Percentiles rank a stretch among this genome's conserved stretches.
Conservation (phyloP, 1,140 invertebrate species). For the Drosophila sucinea region DNA sequence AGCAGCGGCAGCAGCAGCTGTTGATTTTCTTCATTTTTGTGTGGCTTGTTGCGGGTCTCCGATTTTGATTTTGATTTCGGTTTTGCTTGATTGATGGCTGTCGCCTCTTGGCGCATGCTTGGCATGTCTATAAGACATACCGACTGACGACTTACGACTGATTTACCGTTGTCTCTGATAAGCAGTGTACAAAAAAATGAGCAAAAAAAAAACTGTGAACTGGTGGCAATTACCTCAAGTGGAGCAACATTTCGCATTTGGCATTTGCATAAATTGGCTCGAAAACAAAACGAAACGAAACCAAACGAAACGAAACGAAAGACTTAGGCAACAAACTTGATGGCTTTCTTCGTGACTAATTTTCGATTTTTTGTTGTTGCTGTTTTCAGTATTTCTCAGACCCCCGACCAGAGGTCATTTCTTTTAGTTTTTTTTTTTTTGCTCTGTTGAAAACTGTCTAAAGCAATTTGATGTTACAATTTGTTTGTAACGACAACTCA, state of each 20-base stretch:
- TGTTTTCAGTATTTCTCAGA: conserved; percentile 1
- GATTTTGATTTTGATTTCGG: conserved; percentile 62
- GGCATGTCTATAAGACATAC: conserved; percentile 63
- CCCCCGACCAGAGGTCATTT: conserved; percentile 64
- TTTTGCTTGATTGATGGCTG: conserved; percentile 75
- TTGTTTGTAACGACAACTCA: conserved; percentile 65
- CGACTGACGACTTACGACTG: conserved; percentile 39
- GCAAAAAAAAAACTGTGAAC: conserved; percentile 32
- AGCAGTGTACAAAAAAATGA: conserved; percentile 34
- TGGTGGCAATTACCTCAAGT: conserved; percentile 78
- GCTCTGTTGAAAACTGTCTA: conserved; percentile 42
- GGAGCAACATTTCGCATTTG: conserved; percentile 73
- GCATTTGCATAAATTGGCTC: conserved; percentile 75
- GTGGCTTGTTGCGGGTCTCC: conserved; percentile 35
- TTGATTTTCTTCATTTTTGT: conserved; percentile 54
- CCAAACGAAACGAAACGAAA: conserved; percentile 43
- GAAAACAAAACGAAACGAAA: conserved; percentile 44
- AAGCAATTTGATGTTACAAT: conserved; percentile 75
- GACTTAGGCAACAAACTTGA: conserved; percentile 71
- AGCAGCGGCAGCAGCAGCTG: conserved; percentile 47
- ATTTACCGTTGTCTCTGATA: conserved; percentile 75
- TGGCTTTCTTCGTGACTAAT: conserved; percentile 77
- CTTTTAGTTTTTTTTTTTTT: not conserved
- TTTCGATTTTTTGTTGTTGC: conserved; percentile 42
- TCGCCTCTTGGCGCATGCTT: conserved; percentile 74